Conservation (phyloP, 35 echinoderm and acorn worm genomes). For the Lytechinus pictus region DNA sequence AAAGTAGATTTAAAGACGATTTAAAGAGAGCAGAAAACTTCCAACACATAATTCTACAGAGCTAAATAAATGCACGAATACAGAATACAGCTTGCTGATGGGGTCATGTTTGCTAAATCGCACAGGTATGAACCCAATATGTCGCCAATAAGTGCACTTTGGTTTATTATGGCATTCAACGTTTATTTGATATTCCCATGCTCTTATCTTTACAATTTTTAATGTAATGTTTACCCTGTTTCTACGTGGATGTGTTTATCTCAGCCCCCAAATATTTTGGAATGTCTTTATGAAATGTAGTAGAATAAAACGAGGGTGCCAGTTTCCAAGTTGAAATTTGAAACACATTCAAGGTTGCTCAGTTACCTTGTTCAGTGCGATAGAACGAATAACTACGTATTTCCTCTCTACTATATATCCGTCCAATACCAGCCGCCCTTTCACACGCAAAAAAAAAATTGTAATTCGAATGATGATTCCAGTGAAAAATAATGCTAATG, state of each 20-base stretch:
- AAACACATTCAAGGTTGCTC: neutral
- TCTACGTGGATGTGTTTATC: neutral
- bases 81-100: too few species aligned
- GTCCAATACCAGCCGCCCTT: too few species aligned
- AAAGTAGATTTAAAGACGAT: too few species aligned
- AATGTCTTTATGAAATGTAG: neutral
- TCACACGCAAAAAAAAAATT: neutral
- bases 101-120: too few species aligned
- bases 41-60: too few species aligned
- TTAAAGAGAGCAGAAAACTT: too few species aligned
- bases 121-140: too few species aligned
- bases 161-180: neutral
- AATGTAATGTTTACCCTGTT: neutral
- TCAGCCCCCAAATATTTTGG: neutral
- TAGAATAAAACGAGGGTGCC: neutral
- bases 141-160: too few species aligned
- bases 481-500: neutral
- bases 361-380: neutral
- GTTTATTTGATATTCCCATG: too few species aligned
- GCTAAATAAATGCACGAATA: too few species aligned
- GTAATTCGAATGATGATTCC: neutral
- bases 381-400: neutral
- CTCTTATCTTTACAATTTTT: neutral
- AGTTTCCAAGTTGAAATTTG: neutral
- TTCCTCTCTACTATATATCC: neutral